Conservation (phyloP, 1,140 invertebrate species). For the Platorchestia sp. region DNA sequence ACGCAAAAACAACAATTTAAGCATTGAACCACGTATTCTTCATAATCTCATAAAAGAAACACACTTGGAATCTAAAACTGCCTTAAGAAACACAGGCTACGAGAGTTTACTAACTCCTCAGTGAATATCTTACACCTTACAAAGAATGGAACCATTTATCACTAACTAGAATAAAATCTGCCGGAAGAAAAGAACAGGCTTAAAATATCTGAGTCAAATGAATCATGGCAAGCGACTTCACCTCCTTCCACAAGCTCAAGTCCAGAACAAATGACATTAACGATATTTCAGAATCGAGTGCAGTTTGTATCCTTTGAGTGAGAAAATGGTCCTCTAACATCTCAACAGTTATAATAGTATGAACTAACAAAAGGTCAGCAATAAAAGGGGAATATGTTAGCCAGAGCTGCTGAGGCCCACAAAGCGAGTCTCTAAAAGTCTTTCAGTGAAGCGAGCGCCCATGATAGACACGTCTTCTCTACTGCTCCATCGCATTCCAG, state of each 20-base stretch:
- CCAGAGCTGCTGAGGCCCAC: neutral
- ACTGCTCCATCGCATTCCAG: neutral
- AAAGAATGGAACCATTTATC: constrained; percentile 47
- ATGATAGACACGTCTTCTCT: neutral
- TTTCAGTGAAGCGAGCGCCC: neutral
- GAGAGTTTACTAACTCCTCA: constrained; percentile 30
- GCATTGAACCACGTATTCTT: neutral
- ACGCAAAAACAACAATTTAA: neutral
- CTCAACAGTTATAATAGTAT: constrained; percentile 32
- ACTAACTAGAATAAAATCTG: constrained; percentile 39
- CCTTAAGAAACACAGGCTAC: constrained; percentile 19
- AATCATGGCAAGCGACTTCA: neutral
- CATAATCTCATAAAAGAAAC: constrained; percentile 28
- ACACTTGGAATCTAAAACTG: constrained; percentile 44
- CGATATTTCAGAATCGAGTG: neutral
- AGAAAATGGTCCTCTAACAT: constrained; percentile 41
- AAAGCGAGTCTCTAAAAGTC: neutral
- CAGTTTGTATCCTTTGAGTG: constrained; percentile 1
- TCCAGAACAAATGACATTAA: constrained; percentile 11
- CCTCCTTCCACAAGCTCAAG: neutral
- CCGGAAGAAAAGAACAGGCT: neutral
- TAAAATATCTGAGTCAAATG: neutral
- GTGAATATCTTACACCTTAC: constrained; percentile 44
- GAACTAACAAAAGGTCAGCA: constrained; percentile 40
- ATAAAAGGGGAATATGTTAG: constrained; percentile 28